Percentiles rank a stretch among this genome's conserved stretches.
Conservation (phyloP, 2,888 invertebrate species). For the Sphaerophoria rueppellii region DNA sequence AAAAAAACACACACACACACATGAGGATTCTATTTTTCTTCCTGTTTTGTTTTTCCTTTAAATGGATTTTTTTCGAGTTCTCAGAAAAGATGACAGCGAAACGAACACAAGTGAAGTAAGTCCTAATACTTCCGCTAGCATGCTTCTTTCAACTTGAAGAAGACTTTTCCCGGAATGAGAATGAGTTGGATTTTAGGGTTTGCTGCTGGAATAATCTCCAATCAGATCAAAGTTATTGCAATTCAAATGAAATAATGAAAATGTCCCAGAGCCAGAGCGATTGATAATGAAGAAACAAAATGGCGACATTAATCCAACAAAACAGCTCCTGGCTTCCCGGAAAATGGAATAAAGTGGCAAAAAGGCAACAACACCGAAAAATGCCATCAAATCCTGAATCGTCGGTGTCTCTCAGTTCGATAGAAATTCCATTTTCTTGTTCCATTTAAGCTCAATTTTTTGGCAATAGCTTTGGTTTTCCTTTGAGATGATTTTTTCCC, state of each 20-base stretch:
- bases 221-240: conserved; percentile 45
- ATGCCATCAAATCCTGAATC: neutral
- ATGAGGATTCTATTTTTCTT: neutral
- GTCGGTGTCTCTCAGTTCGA: neutral
- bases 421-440: conserved; percentile 54
- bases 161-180: neutral
- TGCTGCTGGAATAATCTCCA: conserved; percentile 43
- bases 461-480: conserved; percentile 30
- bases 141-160: neutral
- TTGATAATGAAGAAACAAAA: conserved; percentile 57
- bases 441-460: conserved; percentile 62
- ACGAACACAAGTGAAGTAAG: neutral
- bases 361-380: neutral
- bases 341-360: neutral
- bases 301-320: conserved; percentile 53
- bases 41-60: neutral
- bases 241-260: conserved; percentile 20
- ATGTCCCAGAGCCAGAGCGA: conserved; percentile 25
- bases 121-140: neutral
- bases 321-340: neutral
- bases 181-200: too few species aligned
- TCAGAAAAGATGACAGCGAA: neutral
- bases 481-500: conserved; percentile 60
- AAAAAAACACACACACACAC: too few species aligned
- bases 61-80: neutral